phyloP scores from a whole-genome alignment of 1,140 invertebrate genomes.

The Carposina sasakii region DNA sequence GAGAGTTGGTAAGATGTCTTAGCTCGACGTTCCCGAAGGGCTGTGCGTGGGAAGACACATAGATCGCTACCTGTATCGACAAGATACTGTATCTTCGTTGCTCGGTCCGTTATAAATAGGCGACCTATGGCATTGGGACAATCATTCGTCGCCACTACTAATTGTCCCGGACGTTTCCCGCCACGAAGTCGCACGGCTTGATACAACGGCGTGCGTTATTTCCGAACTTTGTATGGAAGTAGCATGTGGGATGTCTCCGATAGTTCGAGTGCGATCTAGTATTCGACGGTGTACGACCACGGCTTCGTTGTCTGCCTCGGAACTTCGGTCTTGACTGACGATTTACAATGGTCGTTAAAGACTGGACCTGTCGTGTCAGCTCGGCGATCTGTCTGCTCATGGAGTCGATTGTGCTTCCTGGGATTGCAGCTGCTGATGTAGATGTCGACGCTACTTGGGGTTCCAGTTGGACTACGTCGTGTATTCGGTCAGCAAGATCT shows the following conservation, averaged over 20 bases:
- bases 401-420: background rate
- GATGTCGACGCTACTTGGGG: background rate
- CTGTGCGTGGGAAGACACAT: background rate
- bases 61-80: background rate
- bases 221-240: background rate
- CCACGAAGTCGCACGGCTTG: background rate
- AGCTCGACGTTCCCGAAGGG: background rate
- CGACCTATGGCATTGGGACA: background rate
- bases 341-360: background rate
- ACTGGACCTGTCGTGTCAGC: background rate
- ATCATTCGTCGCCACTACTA: background rate
- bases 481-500: background rate
- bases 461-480: background rate
- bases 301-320: background rate
- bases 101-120: constrained; percentile 2
- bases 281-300: background rate
- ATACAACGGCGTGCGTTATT: background rate
- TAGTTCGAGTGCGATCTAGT: background rate
- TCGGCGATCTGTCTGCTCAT: background rate
- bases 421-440: background rate
- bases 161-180: background rate
- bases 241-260: background rate
- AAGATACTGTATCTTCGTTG: background rate
- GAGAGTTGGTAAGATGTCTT: background rate
- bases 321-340: background rate